Base-by-base conservation (phyloP, 2,797 vertebrate species). In the Salarias fasciatus region DNA sequence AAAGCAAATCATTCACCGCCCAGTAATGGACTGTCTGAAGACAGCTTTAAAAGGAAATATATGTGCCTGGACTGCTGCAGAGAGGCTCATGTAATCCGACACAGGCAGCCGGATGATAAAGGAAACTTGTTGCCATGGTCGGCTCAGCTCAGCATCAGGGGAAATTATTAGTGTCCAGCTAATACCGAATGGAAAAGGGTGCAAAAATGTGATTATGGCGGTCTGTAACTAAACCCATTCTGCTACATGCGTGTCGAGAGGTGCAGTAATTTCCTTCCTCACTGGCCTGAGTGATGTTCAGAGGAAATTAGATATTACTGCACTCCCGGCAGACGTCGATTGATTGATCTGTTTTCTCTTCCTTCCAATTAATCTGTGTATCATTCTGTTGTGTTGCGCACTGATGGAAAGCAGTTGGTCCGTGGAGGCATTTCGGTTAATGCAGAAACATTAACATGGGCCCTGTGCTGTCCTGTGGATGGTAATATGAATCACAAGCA, bases 231-330 rank as follows among this genome's bases (percentile, higher is more conserved):
- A 82, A 84, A 82, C 67, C 61, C 66, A 63, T 73, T 79, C 50
- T 64, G 68, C 68, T 65, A 75, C 72, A 76, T 73, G 64, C 57
- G 47, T 79, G 71, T 63, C 46, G 49, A 62, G 47, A 63, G 49
- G 38, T 7, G 4, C 46, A 51, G 67, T 67, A 55, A 61, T 82
- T 82, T 79, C 70, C 68, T 63, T 64, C 18, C 77, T 68, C 66
- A 52, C 18, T 24, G 18, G 18, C 73, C 59, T 55, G 53, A 84
- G 40, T 46, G 77, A 85, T 85, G 82, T 88, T 85, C 50, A 46
- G 57, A 75, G 85, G 85, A 90, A 90, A 91, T 89, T 15, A 80
- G 85, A 86, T 79, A 80, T 86, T 66, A 75, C 53, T 61, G 49
- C 49, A 13, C 62, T 57, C 69, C 66, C 56, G 15, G 49, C 49